phyloP scores from a whole-genome alignment of 1,140 invertebrate genomes.

The Drosophila sulfurigaster region DNA sequence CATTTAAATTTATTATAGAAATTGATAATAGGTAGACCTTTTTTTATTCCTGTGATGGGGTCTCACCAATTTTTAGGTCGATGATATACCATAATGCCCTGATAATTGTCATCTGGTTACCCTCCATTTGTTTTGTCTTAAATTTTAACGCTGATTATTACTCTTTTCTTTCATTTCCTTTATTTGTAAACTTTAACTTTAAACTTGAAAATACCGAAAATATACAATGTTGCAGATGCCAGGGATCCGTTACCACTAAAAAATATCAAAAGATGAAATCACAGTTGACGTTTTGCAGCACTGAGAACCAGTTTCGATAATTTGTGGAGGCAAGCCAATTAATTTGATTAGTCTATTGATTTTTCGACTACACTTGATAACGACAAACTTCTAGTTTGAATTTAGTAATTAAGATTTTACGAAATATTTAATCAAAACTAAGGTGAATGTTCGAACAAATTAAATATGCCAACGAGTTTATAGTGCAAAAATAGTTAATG shows the following conservation, averaged over 20 bases:
- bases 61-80: too few relatives aligned
- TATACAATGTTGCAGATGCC: too few relatives aligned
- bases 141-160: too few relatives aligned
- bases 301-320: slow-evolving; percentile 12
- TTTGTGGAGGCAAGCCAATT: slow-evolving; percentile 32
- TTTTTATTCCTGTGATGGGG: too few relatives aligned
- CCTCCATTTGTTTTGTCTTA: too few relatives aligned
- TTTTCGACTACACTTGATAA: slow-evolving; percentile 58
- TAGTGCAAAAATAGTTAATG: not conserved
- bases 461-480: not conserved
- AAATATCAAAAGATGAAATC: not conserved
- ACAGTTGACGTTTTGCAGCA: slow-evolving; percentile 7
- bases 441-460: slow-evolving; percentile 19
- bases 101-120: too few relatives aligned
- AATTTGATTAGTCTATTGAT: slow-evolving; percentile 38
- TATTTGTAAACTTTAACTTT: too few relatives aligned
- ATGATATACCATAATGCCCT: too few relatives aligned
- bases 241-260: not conserved
- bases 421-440: slow-evolving; percentile 44
- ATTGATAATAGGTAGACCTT: too few relatives aligned
- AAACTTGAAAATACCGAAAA: not conserved
- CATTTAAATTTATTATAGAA: too few relatives aligned
- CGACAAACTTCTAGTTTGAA: slow-evolving; percentile 77
- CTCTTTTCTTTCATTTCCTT: too few relatives aligned
- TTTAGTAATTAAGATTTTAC: slow-evolving; percentile 62